Evolutionary conservation across 2,113 vertebrate genomes (phyloP).

Genomic region (Tyrannus savana): DNA sequence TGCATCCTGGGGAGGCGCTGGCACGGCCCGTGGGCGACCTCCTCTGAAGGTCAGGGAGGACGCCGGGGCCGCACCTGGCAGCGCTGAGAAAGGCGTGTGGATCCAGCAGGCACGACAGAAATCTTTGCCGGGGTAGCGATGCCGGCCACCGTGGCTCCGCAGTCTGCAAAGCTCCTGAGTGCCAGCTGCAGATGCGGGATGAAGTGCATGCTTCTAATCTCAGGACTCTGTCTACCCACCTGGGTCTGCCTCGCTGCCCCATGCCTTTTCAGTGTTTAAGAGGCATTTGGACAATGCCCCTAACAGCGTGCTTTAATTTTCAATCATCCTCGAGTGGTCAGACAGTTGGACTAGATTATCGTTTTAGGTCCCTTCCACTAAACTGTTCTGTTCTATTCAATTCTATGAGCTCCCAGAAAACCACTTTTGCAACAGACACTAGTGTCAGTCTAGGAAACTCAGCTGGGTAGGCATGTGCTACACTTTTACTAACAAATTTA

Average conservation of each 20-base stretch:
- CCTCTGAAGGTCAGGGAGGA: neutral
- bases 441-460: neutral
- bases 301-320: neutral
- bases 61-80: neutral
- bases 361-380: neutral
- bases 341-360: neutral
- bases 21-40: neutral
- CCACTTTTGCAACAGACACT: neutral
- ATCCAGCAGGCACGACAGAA: neutral
- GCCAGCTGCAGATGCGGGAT: neutral
- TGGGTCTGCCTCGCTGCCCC: neutral
- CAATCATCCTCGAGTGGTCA: neutral
- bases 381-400: neutral
- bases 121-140: rapidly evolving
- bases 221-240: no score
- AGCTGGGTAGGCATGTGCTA: neutral
- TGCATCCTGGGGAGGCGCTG: neutral
- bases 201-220: rapidly evolving
- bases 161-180: neutral
- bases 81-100: rapidly evolving
- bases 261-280: neutral
- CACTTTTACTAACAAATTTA: neutral
- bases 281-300: neutral
- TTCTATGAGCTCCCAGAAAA: neutral
- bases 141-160: rapidly evolving